Base-by-base conservation (phyloP, 2,888 invertebrate genomes). In the Philereme transversata region DNA sequence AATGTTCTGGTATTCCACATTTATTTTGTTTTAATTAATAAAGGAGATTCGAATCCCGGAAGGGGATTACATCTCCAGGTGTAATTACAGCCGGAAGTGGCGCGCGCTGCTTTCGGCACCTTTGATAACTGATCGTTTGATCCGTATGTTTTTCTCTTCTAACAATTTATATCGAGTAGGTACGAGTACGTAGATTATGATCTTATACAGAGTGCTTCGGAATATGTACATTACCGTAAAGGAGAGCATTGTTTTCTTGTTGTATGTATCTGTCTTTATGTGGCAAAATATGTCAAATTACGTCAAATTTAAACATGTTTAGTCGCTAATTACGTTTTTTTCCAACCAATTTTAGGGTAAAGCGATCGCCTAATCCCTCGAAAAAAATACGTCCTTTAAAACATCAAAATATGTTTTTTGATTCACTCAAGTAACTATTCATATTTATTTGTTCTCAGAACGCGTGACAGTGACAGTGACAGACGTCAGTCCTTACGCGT, bases 41-140 rank as follows among this genome's bases (percentile, higher is more conserved):
- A 38, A 43, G 4, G n/a, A 5, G 3, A 7, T 10, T 61, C 47
- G 11, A 33, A 10, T 55, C 70, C 81, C 83, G 83, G 83, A 79
- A 73, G 71, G 62, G 72, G 78, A 78, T 81, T 81, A 77, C 70
- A 55, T 54, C 65, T 60, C 65, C 82, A 82, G 83, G 82, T 82
- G 84, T 79, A 83, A 82, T 82, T 72, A 80, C 77, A 68, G 76
- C 77, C 72, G 78, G 77, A 74, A 79, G 79, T 84, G 84, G 82
- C 82, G 81, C 78, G 74, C 57, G 51, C 53, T 75, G 81, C 80
- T 79, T 81, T 73, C 73, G 22, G 44, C 57, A 69, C 69, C 77
- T 81, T 82, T 79, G 80, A 76, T 76, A 65, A 70, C 62, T 35
- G 5, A 55, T 67, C 73, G 72, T 79, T 82, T 81, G 78, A 79